phyloP scores from a whole-genome alignment of 2,113 vertebrate genomes.

The Grallaria varia region DNA sequence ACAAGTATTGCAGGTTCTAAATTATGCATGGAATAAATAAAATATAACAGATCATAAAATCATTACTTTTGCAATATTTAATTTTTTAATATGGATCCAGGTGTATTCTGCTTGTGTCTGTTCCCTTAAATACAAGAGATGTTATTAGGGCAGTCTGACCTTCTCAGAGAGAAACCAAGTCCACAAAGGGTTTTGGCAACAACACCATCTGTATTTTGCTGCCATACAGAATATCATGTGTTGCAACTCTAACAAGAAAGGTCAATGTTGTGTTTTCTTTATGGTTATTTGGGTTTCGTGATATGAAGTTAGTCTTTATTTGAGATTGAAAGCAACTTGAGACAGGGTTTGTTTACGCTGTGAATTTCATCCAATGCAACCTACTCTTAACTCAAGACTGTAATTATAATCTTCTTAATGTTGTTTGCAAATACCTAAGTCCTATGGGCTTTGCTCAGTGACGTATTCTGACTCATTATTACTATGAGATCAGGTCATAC shows the following conservation, averaged over 20 bases:
- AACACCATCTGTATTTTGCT: not conserved
- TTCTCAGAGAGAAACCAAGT: not conserved
- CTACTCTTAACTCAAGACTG: not conserved
- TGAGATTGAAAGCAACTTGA: not conserved
- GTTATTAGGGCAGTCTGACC: not conserved
- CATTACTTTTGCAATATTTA: not conserved
- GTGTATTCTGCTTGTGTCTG: not conserved
- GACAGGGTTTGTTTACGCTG: not conserved
- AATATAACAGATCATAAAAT: not conserved
- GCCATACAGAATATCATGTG: not conserved
- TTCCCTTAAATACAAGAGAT: not conserved
- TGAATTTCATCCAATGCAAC: not conserved
- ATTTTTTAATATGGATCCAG: not conserved
- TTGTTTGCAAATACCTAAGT: not conserved
- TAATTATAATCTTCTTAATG: not conserved
- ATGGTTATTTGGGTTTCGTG: not conserved
- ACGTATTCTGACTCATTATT: not conserved
- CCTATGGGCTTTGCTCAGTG: not conserved
- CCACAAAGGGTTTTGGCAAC: not conserved
- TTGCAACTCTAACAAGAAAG: not conserved
- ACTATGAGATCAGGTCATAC: not conserved
- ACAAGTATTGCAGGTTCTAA: not conserved
- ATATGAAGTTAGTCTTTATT: not conserved
- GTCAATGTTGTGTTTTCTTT: not conserved
- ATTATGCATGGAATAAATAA: not conserved